phyloP scores from a whole-genome alignment of 1,140 invertebrate species.

The Bicyclus anynana region DNA sequence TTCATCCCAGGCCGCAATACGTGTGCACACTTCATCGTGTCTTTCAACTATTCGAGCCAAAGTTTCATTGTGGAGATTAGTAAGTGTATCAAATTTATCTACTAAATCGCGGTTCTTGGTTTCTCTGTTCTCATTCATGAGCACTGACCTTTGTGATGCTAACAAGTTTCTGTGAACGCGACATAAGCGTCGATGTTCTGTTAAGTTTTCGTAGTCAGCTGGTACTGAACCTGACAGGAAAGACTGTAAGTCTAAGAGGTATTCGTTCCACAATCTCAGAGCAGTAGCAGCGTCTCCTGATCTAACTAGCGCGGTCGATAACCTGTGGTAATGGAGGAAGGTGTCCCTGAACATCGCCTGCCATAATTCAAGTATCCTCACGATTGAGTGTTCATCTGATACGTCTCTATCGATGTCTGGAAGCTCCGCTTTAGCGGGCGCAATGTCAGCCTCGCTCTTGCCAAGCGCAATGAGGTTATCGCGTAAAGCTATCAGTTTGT shows the following conservation, averaged over 20 bases:
- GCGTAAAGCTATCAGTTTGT: constrained; percentile 85
- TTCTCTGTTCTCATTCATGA: constrained; percentile 78
- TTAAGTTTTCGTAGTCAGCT: constrained; percentile 87
- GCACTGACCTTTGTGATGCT: constrained; percentile 85
- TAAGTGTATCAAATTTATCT: constrained; percentile 87
- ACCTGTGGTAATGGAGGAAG: constrained; percentile 90
- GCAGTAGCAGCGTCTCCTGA: constrained; percentile 87
- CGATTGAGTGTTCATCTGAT: constrained; percentile 82
- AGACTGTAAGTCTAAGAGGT: constrained; percentile 87
- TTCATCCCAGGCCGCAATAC: constrained; percentile 88
- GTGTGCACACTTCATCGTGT: constrained; percentile 84
- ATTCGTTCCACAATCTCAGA: constrained; percentile 88
- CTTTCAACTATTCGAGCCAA: constrained; percentile 88
- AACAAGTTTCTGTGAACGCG: constrained; percentile 88
- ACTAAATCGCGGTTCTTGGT: constrained; percentile 75
- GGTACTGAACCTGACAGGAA: constrained; percentile 88
- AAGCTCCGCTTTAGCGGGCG: constrained; percentile 81
- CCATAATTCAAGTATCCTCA: constrained; percentile 88
- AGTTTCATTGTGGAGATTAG: constrained; percentile 92
- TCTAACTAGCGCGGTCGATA: constrained; percentile 86
- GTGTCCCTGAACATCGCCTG: constrained; percentile 92
- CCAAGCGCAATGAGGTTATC: constrained; percentile 86
- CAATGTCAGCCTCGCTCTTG: constrained; percentile 84
- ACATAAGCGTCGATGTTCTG: constrained; percentile 90
- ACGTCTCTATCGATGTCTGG: constrained; percentile 78